These are phyloP conservation scores for Acrocephalus kingi DNA, from an alignment of 2,113 vertebrate genomes.

Conservation along the genomic window DNA sequence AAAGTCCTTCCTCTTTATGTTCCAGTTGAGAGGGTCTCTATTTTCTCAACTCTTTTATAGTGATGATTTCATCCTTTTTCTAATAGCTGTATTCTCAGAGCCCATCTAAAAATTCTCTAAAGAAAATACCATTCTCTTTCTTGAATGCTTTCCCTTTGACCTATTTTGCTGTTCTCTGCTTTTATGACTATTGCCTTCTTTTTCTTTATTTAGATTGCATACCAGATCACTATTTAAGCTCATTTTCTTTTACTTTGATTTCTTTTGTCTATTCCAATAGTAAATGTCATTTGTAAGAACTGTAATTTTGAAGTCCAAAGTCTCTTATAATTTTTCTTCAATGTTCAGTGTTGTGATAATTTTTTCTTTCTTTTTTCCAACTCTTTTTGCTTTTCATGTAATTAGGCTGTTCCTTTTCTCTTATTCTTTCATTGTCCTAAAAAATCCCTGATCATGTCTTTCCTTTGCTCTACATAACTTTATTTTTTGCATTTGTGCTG, in stretches of 20 bases:
- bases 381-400: neutral
- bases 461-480: neutral
- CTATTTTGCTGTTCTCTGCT: neutral
- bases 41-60: neutral
- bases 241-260: neutral
- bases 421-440: neutral
- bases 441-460: neutral
- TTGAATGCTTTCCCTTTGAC: neutral
- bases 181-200: neutral
- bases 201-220: neutral
- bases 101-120: neutral
- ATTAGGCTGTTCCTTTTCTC: neutral
- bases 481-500: neutral
- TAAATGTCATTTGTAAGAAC: neutral
- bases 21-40: neutral
- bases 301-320: neutral
- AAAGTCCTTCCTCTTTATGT: neutral
- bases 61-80: neutral
- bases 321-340: neutral
- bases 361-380: neutral
- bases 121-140: neutral
- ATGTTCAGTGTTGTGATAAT: neutral
- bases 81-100: neutral
- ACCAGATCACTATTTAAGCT: neutral
- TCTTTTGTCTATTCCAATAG: neutral